Base-by-base conservation (phyloP, 2,797 vertebrate genomes). In the Parauchenoglanis ngamensis region DNA sequence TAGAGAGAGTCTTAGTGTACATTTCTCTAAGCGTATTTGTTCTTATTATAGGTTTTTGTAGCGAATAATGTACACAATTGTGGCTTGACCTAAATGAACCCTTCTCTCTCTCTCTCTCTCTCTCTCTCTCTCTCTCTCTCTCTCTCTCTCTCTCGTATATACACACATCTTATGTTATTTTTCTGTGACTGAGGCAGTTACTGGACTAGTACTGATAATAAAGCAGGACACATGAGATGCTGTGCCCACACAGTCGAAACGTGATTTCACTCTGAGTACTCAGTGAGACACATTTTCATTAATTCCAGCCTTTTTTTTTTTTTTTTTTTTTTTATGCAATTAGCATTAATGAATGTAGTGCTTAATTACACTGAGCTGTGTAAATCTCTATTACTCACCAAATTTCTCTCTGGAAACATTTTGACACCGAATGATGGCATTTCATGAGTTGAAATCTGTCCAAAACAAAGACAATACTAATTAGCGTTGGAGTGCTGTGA, bases 311-410 rank as follows among this genome's bases (percentile, higher is more conserved):
- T 54, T 8, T 65, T 82, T 83, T 78, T 94, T 92, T 90, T 92
- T 93, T 93, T 89, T 92, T 90, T 92, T 93, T 93, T 89, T 86
- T 86, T 88, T 73, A 94, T 93, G 93, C 94, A 94, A 94, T 95
- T 95, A 95, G 92, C 93, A 92, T 91, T 95, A 95, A 95, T 95
- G 93, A 96, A 95, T 94, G 93, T 95, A 92, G 93, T 92, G 94
- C 93, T 95, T 95, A 95, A 95, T 96, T 95, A 94, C 94, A 94
- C 94, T 95, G 90, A 94, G 94, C 94, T 95, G 93, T 94, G 94
- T 94, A 94, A 95, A 95, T 95, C 94, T 94, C 91, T 92, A 91
- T 93, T 94, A 94, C 92, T 93, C 91, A 88, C 83, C 63, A 94
- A 93, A 94, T 94, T 94, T 92, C 94, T 95, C 94, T 94, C 92